Evolutionary conservation across 2,797 vertebrate genomes (phyloP).

Genomic region (Poecilia gillii): DNA sequence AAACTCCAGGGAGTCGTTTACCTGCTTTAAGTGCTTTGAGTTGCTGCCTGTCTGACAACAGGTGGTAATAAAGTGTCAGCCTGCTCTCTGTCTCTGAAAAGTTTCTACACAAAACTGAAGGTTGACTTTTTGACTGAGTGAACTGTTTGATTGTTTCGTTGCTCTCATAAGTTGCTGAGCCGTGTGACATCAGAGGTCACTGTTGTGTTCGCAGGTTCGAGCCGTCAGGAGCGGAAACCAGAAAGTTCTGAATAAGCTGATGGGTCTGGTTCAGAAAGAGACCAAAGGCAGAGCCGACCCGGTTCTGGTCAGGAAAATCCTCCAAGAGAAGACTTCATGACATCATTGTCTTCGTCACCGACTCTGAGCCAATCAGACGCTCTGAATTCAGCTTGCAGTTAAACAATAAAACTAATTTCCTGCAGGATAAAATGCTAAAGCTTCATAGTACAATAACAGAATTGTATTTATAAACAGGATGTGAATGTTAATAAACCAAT

Average conservation of each 20-base stretch:
- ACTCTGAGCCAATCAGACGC: background rate
- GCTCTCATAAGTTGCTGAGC: background rate
- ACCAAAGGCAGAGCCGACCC: slow-evolving; percentile 88
- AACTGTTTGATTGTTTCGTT: background rate
- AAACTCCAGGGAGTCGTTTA: background rate
- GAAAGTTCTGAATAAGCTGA: slow-evolving; percentile 92
- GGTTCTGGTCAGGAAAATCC: slow-evolving; percentile 81
- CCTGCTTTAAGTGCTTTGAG: background rate
- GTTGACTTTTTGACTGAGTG: background rate
- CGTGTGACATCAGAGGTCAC: background rate
- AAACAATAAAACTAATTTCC: background rate
- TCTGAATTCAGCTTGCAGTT: background rate
- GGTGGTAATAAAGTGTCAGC: background rate
- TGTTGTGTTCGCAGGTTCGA: slow-evolving; percentile 79
- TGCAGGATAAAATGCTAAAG: slow-evolving; percentile 44
- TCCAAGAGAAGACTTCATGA: slow-evolving; percentile 85
- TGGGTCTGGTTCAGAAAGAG: slow-evolving; percentile 89
- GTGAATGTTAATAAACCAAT: slow-evolving; percentile 14
- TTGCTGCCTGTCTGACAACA: background rate
- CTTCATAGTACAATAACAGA: background rate
- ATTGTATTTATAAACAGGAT: slow-evolving; percentile 14
- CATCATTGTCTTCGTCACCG: background rate
- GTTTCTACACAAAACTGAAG: background rate
- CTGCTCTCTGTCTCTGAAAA: background rate
- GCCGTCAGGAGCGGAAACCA: slow-evolving; percentile 86